Evolutionary conservation across 2,113 vertebrate species (phyloP), one percentile per base, ranked within the genome.

Genomic region (Pterocles gutturalis): DNA sequence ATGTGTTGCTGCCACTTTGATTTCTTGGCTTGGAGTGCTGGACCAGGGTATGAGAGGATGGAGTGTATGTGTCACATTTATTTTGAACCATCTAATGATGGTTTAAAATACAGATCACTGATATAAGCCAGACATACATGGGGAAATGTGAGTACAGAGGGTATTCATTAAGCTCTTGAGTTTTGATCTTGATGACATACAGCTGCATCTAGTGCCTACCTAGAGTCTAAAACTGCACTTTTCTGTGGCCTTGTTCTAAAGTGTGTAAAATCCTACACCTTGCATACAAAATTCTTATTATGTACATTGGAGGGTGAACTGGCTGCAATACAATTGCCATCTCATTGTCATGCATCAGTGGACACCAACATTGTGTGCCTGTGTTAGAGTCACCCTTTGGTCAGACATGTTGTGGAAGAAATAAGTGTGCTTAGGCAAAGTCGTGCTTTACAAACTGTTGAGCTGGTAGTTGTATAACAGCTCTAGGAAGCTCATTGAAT

Each of bases 301-400:
- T 12, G 9, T n/a, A 10, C 10, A 4, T 2, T 53, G 31, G 38
- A 38, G 5, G 1, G 25, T 65, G 64, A 79, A 38, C 10, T 55
- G 46, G 13, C 25, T 75, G 55, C 36, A 25, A 5, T n/a, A 31
- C 5, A 73, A 10, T 17, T 34, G 33, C 58, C 0, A 0, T 57
- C 11, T 43, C 16, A 3, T 10, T 77, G 57, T 38, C 11, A 12
- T 7, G 6, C 4, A 3, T 11, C 41, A 58, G 62, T 11, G 20
- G n/a, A 33, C 19, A 36, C 31, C 36, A 26, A 19, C 18, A 19
- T 11, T 22, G 2, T 7, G 6, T 17, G 36, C 17, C 8, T 3
- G 2, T 72, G 67, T 87, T 48, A 71, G 33, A 73, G 24, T 26
- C 13, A 8, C 24, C 26, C 11, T 60, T 69, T 79, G 33, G 36